Conservation (phyloP, 2,888 invertebrate species). For the Apomyelois bistriatella region DNA sequence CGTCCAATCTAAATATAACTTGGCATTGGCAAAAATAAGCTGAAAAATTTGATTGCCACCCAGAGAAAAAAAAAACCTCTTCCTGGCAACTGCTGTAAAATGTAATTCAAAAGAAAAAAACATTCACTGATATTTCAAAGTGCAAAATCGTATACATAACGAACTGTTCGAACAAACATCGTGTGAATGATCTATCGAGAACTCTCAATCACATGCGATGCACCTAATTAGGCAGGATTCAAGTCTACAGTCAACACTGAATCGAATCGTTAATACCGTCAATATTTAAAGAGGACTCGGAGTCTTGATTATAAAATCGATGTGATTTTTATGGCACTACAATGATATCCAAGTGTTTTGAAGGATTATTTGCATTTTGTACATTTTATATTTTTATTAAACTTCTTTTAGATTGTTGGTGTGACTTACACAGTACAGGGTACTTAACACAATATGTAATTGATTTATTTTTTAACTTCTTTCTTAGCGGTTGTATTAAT, state of each 20-base stretch:
- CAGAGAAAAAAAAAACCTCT: too few relatives aligned
- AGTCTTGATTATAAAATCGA: background rate
- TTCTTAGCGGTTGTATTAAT: too few relatives aligned
- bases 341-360: background rate
- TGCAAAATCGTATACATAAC: background rate
- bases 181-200: constrained; percentile 1
- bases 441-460: too few relatives aligned
- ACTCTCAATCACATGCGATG: constrained; percentile 9
- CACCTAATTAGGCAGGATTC: background rate
- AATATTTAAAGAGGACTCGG: constrained; percentile 3
- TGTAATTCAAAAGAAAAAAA: background rate
- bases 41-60: too few relatives aligned
- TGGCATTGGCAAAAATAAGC: too few relatives aligned
- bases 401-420: too few relatives aligned
- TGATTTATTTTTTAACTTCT: too few relatives aligned
- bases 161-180: constrained; percentile 7
- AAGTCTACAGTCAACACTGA: constrained; percentile 4
- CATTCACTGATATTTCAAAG: background rate
- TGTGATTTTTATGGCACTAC: background rate
- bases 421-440: too few relatives aligned
- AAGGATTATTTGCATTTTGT: too few relatives aligned
- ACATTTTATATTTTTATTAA: too few relatives aligned
- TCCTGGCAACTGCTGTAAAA: too few relatives aligned
- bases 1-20: too few relatives aligned
- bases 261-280: constrained; percentile 4